phyloP scores from a whole-genome alignment of 1,140 invertebrate species.

The Eriocheir sinensis region DNA sequence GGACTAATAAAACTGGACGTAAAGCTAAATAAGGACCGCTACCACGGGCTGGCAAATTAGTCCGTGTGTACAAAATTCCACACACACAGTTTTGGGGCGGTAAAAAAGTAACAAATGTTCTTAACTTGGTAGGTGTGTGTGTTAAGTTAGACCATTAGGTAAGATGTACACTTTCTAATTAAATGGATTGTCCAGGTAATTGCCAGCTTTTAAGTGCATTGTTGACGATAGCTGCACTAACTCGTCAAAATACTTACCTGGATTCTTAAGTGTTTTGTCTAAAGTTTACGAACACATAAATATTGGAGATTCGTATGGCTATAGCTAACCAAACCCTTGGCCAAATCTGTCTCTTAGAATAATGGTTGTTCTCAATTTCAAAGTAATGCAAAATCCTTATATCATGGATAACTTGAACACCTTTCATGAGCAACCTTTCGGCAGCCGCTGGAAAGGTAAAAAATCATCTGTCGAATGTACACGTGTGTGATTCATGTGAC shows the following conservation, averaged over 20 bases:
- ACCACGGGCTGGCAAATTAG: slow-evolving; percentile 60
- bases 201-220: background rate
- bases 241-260: background rate
- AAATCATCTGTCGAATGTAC: too few species aligned
- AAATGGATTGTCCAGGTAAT: background rate
- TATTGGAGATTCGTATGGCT: too few species aligned
- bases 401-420: too few species aligned
- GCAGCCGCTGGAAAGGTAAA: too few species aligned
- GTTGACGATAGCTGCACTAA: background rate
- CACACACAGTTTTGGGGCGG: background rate
- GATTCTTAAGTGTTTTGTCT: too few species aligned
- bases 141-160: background rate
- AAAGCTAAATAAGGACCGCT: slow-evolving; percentile 57
- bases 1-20: slow-evolving; percentile 68
- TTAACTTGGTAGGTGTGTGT: background rate
- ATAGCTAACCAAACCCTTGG: too few species aligned
- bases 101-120: background rate
- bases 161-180: background rate
- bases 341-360: too few species aligned
- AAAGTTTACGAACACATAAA: too few species aligned
- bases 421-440: too few species aligned
- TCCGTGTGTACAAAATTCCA: slow-evolving; percentile 67
- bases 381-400: too few species aligned
- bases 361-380: too few species aligned
- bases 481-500: too few species aligned